Conservation (phyloP, 2,888 invertebrate species). For the Spatulosminthurus flaviceps region DNA sequence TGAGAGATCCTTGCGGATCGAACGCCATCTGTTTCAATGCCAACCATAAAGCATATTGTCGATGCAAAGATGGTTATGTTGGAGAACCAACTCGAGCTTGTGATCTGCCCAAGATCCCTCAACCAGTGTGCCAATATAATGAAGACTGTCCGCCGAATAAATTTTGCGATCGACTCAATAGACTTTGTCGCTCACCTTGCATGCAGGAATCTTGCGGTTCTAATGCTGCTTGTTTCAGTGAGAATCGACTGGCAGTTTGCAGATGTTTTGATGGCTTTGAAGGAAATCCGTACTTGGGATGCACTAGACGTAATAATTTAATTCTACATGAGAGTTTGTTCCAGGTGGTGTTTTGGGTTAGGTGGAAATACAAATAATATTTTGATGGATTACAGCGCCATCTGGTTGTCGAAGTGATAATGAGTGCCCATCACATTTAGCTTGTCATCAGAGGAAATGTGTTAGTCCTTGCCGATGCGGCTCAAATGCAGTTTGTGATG, state of each 20-base stretch:
- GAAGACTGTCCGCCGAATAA: constrained; percentile 89
- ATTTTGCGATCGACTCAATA: constrained; percentile 83
- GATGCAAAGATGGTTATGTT: constrained; percentile 74
- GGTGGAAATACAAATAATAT: background rate
- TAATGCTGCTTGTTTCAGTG: constrained; percentile 80
- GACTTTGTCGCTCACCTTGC: constrained; percentile 85
- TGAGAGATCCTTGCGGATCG: constrained; percentile 70
- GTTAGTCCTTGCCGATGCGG: constrained; percentile 82
- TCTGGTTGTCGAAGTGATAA: constrained; percentile 80
- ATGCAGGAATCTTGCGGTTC: constrained; percentile 80
- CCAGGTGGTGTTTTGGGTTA: too few relatives aligned
- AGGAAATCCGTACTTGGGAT: constrained; percentile 81
- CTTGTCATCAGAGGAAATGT: constrained; percentile 80
- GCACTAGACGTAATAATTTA: constrained; percentile 70
- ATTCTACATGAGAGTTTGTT: background rate
- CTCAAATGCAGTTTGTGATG: constrained; percentile 81
- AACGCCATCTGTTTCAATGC: constrained; percentile 79
- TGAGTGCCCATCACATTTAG: constrained; percentile 79
- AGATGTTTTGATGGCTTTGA: constrained; percentile 77
- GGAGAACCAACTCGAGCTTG: constrained; percentile 73
- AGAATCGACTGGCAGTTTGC: constrained; percentile 80
- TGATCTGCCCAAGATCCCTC: constrained; percentile 70
- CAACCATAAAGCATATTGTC: constrained; percentile 80
- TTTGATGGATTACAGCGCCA: constrained; percentile 65
- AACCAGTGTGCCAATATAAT: constrained; percentile 81